A percentile compares a stretch with the other conserved stretches of the same genome.
Conservation (phyloP, 2,797 vertebrate species). For the Etheostoma nigrum region DNA sequence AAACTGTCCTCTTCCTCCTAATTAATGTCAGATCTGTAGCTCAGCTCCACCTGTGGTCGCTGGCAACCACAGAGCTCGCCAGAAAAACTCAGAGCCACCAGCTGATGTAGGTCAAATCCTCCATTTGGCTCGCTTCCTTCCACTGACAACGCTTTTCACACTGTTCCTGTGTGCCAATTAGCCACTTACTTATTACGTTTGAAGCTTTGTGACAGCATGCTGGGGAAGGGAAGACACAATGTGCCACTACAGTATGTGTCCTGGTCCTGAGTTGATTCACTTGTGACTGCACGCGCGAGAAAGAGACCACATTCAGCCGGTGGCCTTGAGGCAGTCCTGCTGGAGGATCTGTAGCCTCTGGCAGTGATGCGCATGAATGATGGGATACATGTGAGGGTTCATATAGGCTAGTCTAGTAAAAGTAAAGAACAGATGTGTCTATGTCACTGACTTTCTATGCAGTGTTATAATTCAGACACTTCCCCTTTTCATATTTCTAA, state of each 20-base stretch:
- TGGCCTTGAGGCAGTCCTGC: neutral
- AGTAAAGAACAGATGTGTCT: neutral
- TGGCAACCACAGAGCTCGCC: slow-evolving; percentile 37
- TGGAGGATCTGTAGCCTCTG: neutral
- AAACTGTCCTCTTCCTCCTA: slow-evolving; percentile 64
- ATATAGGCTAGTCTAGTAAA: too few species aligned
- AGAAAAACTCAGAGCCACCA: slow-evolving; percentile 31
- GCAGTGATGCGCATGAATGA: neutral
- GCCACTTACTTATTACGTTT: slow-evolving; percentile 13
- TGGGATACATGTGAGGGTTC: too few species aligned
- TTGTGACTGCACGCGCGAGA: neutral
- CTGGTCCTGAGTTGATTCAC: neutral
- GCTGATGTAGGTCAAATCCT: slow-evolving; percentile 60
- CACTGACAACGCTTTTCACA: slow-evolving; percentile 34
- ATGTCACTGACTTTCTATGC: neutral
- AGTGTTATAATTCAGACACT: neutral
- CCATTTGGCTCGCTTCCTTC: slow-evolving; percentile 42
- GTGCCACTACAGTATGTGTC: neutral
- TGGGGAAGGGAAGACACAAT: neutral
- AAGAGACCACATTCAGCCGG: neutral
- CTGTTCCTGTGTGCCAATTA: slow-evolving; percentile 29
- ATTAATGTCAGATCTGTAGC: slow-evolving; percentile 69
- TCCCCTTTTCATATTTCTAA: neutral
- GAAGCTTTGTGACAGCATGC: neutral
- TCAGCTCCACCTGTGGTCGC: slow-evolving; percentile 60